A percentile compares a stretch with the other conserved stretches of the same genome.
Evolutionary conservation across 2,888 invertebrate genomes (phyloP).

Genomic region (Pristionchus entomophagus): DNA sequence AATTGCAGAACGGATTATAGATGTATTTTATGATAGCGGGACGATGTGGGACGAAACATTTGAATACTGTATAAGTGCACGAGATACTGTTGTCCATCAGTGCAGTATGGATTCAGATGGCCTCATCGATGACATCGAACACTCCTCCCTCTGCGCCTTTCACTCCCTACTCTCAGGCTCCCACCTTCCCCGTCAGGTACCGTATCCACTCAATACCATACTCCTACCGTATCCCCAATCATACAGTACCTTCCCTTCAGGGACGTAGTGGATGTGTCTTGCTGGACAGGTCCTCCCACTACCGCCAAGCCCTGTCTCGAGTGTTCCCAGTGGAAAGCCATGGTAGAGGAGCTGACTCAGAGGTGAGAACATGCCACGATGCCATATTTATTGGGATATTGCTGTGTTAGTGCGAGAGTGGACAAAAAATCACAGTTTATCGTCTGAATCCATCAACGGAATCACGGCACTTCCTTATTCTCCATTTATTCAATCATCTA

Average conservation of each 20-base stretch:
- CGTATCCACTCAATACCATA: background rate
- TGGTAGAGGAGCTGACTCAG: conserved; percentile 50
- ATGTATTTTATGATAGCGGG: too few relatives aligned
- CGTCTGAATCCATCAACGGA: conserved; percentile 14
- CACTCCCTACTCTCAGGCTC: conserved; percentile 26
- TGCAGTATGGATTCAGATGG: too few relatives aligned
- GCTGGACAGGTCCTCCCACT: conserved; percentile 63
- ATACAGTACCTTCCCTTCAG: conserved; percentile 5
- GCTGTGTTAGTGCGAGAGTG: background rate
- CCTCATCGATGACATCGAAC: background rate
- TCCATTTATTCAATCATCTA: background rate
- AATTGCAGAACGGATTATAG: too few relatives aligned
- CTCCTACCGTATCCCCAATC: conserved; percentile 4
- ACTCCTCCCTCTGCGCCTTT: background rate
- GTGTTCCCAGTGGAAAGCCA: conserved; percentile 56
- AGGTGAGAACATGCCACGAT: background rate
- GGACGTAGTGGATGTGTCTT: conserved; percentile 27
- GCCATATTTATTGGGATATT: background rate
- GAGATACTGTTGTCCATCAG: too few relatives aligned
- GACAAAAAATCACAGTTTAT: background rate
- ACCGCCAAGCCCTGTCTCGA: conserved; percentile 65
- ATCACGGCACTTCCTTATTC: background rate
- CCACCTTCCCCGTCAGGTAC: background rate
- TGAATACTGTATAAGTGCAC: too few relatives aligned
- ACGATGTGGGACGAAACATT: too few relatives aligned